Conservation (phyloP, 2,797 vertebrate species). For the Huso huso region DNA sequence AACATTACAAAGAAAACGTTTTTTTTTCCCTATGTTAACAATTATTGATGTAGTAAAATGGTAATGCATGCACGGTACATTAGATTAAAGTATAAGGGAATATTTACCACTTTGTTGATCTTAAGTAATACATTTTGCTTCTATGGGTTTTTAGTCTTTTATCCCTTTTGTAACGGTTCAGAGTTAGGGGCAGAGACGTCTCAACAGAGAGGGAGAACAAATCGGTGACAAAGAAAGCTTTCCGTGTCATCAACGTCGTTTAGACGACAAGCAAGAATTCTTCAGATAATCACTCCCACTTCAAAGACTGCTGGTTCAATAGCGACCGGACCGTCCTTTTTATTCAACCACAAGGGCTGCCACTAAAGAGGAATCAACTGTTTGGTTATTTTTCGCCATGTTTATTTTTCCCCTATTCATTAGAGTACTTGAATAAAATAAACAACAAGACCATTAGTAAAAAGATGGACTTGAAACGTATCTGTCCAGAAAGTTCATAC, state of each 20-base stretch:
- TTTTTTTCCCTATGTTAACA: too few relatives aligned
- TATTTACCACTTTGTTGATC: conserved; percentile 22
- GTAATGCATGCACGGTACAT: too few relatives aligned
- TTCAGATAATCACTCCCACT: conserved; percentile 89
- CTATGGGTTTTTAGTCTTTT: conserved; percentile 18
- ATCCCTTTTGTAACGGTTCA: conserved; percentile 43
- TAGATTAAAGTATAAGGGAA: too few relatives aligned
- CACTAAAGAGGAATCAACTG: conserved; percentile 80
- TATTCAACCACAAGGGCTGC: conserved; percentile 75
- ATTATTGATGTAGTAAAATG: too few relatives aligned
- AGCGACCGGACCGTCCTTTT: conserved; percentile 87
- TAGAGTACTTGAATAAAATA: conserved; percentile 75
- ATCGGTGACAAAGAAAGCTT: conserved; percentile 90
- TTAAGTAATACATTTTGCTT: conserved; percentile 26
- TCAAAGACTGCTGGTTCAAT: conserved; percentile 87
- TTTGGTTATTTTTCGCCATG: conserved; percentile 65
- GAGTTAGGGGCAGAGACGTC: conserved; percentile 78
- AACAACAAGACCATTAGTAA: conserved; percentile 84
- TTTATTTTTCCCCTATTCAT: conserved; percentile 81
- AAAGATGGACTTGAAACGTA: conserved; percentile 74
- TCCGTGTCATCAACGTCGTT: conserved; percentile 96
- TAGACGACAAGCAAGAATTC: conserved; percentile 89
- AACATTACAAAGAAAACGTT: too few relatives aligned
- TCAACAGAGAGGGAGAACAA: conserved; percentile 86
- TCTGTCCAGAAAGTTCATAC: conserved; percentile 34